Percentiles rank a stretch among this genome's conserved stretches.
phyloP scores from a whole-genome alignment of 2,797 vertebrate species.

The Silurus lanzhouensis region DNA sequence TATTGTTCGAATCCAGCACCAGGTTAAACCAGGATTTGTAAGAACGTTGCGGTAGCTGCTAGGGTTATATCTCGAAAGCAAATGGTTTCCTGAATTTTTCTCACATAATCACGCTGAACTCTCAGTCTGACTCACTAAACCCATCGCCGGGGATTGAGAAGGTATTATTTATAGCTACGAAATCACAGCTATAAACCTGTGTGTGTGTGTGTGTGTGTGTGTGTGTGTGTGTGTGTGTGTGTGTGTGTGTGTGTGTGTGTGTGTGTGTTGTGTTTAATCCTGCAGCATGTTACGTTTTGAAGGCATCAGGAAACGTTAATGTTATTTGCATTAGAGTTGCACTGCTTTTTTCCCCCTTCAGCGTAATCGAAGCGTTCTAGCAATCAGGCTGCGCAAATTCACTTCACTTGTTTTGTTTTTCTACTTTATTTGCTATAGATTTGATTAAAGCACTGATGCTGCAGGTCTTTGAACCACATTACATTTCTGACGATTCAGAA shows the following conservation, averaged over 20 bases:
- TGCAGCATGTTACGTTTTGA: constrained; percentile 36
- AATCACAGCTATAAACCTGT: constrained; percentile 14
- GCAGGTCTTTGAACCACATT: neutral
- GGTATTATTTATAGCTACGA: constrained; percentile 51
- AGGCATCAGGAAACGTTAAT: neutral
- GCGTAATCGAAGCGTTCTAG: neutral
- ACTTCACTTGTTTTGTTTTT: no score
- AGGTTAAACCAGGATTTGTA: neutral
- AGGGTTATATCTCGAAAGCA: neutral
- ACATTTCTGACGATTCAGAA: no score
- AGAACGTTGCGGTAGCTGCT: neutral
- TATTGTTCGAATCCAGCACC: neutral
- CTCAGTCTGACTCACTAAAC: constrained; percentile 3
- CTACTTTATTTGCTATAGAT: neutral
- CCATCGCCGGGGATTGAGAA: constrained; percentile 15
- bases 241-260: no score
- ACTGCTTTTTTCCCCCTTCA: no score
- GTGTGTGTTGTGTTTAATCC: constrained; percentile 44
- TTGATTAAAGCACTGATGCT: neutral
- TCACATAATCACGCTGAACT: constrained; percentile 29
- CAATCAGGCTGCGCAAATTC: neutral
- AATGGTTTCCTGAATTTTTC: neutral
- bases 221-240: no score
- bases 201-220: no score
- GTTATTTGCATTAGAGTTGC: neutral